A percentile compares a stretch with the other conserved stretches of the same genome.
These are phyloP conservation scores for Sciurus niger DNA, from an alignment of 2,113 vertebrate genomes.

Conservation along the genomic window DNA sequence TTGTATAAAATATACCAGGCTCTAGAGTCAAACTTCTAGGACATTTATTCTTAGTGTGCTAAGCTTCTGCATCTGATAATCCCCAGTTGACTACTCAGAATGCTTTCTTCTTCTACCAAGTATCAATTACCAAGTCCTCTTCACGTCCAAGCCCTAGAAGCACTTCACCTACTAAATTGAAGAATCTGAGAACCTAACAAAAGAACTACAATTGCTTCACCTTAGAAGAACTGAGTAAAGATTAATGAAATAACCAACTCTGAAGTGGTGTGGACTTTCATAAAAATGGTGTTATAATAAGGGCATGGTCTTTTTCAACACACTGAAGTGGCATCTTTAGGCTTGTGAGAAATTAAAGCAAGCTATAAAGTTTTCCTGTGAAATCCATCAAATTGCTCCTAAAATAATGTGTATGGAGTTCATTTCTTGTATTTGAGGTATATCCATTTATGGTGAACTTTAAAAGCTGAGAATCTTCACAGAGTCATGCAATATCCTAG, in stretches of 20 bases:
- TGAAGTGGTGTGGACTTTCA: not conserved
- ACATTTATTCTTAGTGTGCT: not conserved
- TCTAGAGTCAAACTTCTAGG: not conserved
- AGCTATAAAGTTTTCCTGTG: not conserved
- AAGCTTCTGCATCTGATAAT: not conserved
- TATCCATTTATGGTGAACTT: not conserved
- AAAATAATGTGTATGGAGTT: not conserved
- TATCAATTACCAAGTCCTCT: not conserved
- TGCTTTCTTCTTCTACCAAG: not conserved
- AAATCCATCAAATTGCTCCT: not conserved
- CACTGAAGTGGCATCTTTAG: not conserved
- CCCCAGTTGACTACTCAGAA: not conserved
- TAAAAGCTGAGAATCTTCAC: not conserved
- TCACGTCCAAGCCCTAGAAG: not conserved
- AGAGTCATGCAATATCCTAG: not conserved
- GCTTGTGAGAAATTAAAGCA: constrained; percentile 30
- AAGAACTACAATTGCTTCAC: not conserved
- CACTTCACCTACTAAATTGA: not conserved
- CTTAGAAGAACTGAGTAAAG: not conserved
- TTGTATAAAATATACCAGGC: not conserved
- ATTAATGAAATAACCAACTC: not conserved
- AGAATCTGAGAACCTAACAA: not conserved
- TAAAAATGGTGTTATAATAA: not conserved
- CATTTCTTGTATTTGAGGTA: not conserved
- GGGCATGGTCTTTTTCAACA: not conserved